Percentiles rank a stretch among this genome's conserved stretches.
Conservation (phyloP, 2,113 vertebrate species). For the Regulus satrapa region DNA sequence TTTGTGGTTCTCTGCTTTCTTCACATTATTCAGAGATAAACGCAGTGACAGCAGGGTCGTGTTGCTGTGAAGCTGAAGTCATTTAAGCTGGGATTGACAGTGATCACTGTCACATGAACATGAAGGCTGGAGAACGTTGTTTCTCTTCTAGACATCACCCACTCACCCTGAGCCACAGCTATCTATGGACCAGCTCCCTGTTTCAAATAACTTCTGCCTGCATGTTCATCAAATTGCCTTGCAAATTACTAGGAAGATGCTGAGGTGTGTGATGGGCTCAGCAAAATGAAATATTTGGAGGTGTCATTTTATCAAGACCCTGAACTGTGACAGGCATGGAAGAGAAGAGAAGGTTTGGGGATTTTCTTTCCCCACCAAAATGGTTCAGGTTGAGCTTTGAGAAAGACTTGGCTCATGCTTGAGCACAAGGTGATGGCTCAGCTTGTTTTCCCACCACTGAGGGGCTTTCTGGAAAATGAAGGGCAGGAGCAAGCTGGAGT, state of each 20-base stretch:
- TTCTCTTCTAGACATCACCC: background rate
- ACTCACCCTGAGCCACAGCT: background rate
- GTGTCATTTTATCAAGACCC: background rate
- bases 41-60: background rate
- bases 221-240: background rate
- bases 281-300: background rate
- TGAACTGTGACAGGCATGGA: accelerated
- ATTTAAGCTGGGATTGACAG: background rate
- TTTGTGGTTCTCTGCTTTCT: background rate
- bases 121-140: background rate
- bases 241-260: background rate
- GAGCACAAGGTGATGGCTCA: background rate
- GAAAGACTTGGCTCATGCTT: background rate
- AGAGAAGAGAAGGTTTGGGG: background rate
- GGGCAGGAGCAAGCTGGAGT: background rate
- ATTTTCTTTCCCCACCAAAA: background rate
- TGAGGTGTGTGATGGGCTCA: background rate
- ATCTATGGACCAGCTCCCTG: background rate
- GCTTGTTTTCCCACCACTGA: background rate
- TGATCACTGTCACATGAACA: background rate
- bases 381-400: background rate
- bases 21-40: background rate
- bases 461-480: background rate
- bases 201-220: background rate
- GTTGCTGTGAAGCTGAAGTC: background rate